Base-by-base conservation (phyloP, 2,113 vertebrate species). In the Phocoena sinus region DNA sequence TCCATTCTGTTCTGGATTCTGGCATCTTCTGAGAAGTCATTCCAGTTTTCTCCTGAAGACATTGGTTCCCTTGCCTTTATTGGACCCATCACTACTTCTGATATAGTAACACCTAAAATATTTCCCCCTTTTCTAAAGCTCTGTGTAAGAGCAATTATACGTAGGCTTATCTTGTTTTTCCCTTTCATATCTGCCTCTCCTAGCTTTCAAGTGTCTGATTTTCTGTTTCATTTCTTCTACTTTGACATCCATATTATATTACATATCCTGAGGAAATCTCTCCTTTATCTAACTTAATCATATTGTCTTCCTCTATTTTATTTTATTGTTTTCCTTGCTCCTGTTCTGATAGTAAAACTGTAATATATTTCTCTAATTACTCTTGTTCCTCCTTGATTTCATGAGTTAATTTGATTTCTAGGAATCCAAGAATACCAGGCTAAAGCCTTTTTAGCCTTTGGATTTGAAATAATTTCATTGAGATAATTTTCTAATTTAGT, bases 321-420 rank as follows among this genome's bases (percentile, higher is more conserved):
- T 73, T 91, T 89, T 60, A 68, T 70, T 36, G 13, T 65, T 60
- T 38, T 36, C 38, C 44, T 68, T 92, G 23, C 2, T 91, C 26
- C 44, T 60, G 15, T 71, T 93, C 76, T 84, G 18, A 94, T 28
- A 81, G 36, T 84, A 62, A 38, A 89, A 83, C 53, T 67, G 20
- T 94, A 96, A 88, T 67, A 38, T 70, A 80, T 68, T 67, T 95
- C 25, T 53, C 17, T 68, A 79, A n/a, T 21, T 70, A 44, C 23
- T 67, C 33, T 88, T 60, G 8, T n/a, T 71, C 70, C 31, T 82
- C 38, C n/a, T 76, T 85, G 60, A 91, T 94, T 95, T 95, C 44
- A 70, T 80, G 20, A 62, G 88, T 88, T 88, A 93, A 94, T 91
- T 68, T 94, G 89, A 88, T 88, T 91, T 96, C 89, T 76, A 95